Conservation (phyloP, 2,797 vertebrate genomes). For the Diplodus sargus region DNA sequence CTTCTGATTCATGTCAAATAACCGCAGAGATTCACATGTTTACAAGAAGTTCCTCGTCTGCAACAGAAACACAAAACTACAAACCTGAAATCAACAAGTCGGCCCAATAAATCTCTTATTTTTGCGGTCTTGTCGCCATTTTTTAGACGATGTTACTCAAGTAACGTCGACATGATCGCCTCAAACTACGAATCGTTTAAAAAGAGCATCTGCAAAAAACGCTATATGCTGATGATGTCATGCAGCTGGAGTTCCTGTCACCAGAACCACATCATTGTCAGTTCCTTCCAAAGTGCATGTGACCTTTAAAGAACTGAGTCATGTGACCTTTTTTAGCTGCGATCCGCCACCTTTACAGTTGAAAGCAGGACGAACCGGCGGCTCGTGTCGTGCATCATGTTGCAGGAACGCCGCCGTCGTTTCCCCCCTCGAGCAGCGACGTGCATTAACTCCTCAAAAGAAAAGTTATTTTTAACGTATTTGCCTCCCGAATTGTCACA, state of each 20-base stretch:
- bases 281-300: not conserved
- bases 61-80: not conserved
- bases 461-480: not conserved
- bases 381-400: not conserved
- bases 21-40: not conserved
- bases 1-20: no score
- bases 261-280: not conserved
- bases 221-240: no score
- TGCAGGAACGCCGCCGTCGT: not conserved
- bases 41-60: not conserved
- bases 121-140: no score
- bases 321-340: not conserved
- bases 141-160: no score
- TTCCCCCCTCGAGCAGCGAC: not conserved
- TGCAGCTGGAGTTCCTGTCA: no score
- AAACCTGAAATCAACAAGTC: not conserved
- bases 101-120: not conserved
- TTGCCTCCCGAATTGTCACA: not conserved
- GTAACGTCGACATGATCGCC: no score
- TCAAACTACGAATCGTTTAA: no score
- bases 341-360: not conserved
- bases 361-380: not conserved
- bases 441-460: not conserved
- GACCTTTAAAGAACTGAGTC: slow-evolving; percentile 11
- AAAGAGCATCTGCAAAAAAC: no score